Base-by-base conservation (phyloP, 2,888 invertebrate genomes). In the Papilio protenor region DNA sequence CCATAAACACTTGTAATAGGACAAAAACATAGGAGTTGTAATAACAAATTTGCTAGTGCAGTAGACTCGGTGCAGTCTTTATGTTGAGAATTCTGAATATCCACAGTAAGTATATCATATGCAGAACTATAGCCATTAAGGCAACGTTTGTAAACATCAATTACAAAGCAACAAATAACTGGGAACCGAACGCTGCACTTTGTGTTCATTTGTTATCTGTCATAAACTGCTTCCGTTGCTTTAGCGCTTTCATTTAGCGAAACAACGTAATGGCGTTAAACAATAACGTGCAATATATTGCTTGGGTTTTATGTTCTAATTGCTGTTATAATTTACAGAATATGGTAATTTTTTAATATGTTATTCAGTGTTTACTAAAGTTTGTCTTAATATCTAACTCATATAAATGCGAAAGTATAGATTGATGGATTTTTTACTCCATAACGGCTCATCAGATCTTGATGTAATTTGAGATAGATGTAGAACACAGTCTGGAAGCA, bases 121-220 rank as follows among this genome's bases (percentile, higher is more conserved):
- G 21, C 11, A 45, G n/a, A 66, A 69, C 40, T 40, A 21, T n/a
- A 45, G 45, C n/a, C 66, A 45, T 69, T 69, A 45, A 69, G 55
- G 52, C 55, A 57, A 69, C 23, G 27, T n/a, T 33, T 55, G 27
- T 69, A 49, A 69, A 75, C 57, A 75, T 66, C 69, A 55, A 76
- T 47, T 76, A 52, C 47, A 59, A 71, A 40, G 47, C 18, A 76
- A 57, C 23, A 76, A 76, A 72, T 52, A 76, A 72, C 72, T 72
- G 40, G 21, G 71, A 59, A 64, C 61, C 69, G 66, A 73, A 57
- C 33, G 69, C 69, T 66, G 55, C 59, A 69, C 69, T 80, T 64
- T 79, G 78, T 77, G 79, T 75, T 76, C 77, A 82, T 83, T 80
- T 81, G 81, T 82, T 83, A 82, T 79, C 81, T 81, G 82, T 82